Evolutionary conservation across 2,888 invertebrate species (phyloP).

Genomic region (Tipula lateralis): DNA sequence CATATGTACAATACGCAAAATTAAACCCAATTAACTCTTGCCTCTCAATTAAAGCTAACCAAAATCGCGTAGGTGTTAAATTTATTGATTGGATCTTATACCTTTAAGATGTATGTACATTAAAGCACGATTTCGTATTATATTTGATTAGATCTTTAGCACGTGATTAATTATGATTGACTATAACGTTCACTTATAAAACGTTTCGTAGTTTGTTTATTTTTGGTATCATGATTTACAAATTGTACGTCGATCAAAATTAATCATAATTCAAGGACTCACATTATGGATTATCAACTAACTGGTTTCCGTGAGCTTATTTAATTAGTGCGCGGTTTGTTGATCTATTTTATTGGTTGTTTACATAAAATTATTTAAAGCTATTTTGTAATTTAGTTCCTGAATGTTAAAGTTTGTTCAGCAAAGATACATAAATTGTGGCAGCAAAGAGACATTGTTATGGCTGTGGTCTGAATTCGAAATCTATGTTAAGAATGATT

Average conservation of each 20-base stretch:
- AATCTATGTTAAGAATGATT: too few species aligned
- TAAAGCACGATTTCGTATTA: background rate
- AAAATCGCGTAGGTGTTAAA: background rate
- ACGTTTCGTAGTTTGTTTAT: background rate
- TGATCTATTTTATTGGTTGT: too few species aligned
- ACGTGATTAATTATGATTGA: background rate
- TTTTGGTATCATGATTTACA: background rate
- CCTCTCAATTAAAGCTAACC: background rate
- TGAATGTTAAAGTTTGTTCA: too few species aligned
- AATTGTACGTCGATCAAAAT: background rate
- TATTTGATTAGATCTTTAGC: background rate
- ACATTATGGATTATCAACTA: background rate
- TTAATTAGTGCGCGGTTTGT: background rate
- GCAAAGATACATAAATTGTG: too few species aligned
- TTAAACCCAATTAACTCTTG: background rate
- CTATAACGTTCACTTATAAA: background rate
- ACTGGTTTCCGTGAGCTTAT: background rate
- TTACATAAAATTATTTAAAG: too few species aligned
- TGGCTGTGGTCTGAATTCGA: too few species aligned
- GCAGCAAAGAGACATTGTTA: too few species aligned
- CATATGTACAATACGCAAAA: too few species aligned
- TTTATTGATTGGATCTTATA: background rate
- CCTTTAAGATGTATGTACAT: background rate
- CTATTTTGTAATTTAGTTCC: too few species aligned
- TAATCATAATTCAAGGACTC: background rate